Evolutionary conservation across 2,113 vertebrate genomes (phyloP).

Genomic region (Pluvialis apricaria): DNA sequence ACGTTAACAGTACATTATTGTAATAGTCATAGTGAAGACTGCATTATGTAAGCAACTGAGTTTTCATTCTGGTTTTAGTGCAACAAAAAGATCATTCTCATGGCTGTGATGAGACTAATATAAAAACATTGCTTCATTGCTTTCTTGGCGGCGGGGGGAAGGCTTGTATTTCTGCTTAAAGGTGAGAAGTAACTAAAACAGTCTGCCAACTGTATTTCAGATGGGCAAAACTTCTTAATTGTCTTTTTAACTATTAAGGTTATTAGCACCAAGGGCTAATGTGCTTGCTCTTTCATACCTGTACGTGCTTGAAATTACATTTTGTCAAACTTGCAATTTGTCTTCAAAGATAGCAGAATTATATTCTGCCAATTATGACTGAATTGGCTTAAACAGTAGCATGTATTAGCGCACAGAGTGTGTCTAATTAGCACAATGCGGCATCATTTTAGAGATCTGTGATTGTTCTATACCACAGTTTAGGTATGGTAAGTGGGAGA

Average conservation of each 20-base stretch:
- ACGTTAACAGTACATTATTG: background rate
- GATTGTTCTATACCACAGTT: background rate
- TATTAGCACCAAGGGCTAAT: background rate
- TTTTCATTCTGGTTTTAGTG: background rate
- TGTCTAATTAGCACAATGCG: background rate
- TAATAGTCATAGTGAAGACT: background rate
- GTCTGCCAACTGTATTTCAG: background rate
- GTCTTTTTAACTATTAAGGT: background rate
- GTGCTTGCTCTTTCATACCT: background rate
- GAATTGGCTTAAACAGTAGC: background rate
- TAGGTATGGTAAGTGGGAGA: background rate
- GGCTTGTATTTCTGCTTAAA: background rate
- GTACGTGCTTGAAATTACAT: constrained; percentile 2
- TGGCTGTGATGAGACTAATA: background rate
- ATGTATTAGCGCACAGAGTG: background rate
- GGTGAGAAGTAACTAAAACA: background rate
- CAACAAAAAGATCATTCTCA: background rate
- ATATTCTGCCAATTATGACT: background rate
- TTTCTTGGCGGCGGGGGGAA: background rate
- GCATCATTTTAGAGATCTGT: background rate
- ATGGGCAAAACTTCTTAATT: background rate
- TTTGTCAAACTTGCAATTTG: constrained; percentile 25
- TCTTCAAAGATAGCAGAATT: background rate
- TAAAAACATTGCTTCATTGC: background rate
- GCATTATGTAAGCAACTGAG: background rate